Base-by-base conservation (phyloP, 2,113 vertebrate species). In the Riparia riparia region DNA sequence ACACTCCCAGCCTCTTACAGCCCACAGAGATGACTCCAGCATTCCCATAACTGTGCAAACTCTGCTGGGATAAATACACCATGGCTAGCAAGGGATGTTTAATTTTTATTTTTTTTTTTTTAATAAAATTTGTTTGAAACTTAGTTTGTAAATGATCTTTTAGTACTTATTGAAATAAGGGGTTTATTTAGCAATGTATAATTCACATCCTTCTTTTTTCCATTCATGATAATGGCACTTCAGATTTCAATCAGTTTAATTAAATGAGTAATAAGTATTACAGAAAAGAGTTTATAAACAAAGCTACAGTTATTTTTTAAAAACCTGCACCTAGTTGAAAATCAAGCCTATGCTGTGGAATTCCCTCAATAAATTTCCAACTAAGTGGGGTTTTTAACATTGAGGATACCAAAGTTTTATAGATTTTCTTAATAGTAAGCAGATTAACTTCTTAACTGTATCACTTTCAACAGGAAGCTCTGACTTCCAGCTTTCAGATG, bases 391-490 rank as follows among this genome's bases (percentile, higher is more conserved):
- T 25, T 73, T 90, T 92, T 58, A 81, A 90, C 64, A 58, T 5
- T 54, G 22, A 90, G 64, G 80, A 95, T 80, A 87, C 50, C 76
- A 80, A 83, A 66, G 82, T 81, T 94, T 96, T 93, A 86, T 19
- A 78, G 76, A 66, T 89, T 86, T 94, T 70, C 73, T 80, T 57
- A 78, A 61, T 0, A 57, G 61, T 90, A 97, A 96, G 79, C 69
- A 94, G 95, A 95, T 95, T 94, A 96, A 93, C 90, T 80, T 94
- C 95, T 95, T 93, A 94, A 92, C 82, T 72, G 53, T 81, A 86
- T 92, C 91, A 56, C 77, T 94, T 94, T 92, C 86, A 93, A 94
- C 34, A 86, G 88, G 82, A 96, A 95, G 93, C 72, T 93, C 81
- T 90, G 90, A 94, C 82, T 93, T 89, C 92, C 80, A 90, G 79